Conservation (phyloP, 1,140 invertebrate species). For the Ostrea denselamellosa region DNA sequence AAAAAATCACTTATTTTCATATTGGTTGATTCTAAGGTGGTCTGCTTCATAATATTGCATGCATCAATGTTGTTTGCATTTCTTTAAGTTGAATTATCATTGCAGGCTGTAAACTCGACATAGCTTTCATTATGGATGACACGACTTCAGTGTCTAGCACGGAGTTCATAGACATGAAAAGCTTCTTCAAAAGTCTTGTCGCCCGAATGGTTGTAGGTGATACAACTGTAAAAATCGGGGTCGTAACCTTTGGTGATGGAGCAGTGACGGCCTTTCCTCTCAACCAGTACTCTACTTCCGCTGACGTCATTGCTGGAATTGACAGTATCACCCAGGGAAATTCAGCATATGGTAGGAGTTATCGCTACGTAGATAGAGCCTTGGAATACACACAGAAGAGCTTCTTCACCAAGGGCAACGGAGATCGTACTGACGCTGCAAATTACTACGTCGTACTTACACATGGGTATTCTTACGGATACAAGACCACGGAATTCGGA, state of each 20-base stretch:
- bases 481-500: not conserved
- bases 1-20: no score
- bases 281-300: not conserved
- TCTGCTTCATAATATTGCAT: not conserved
- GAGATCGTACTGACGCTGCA: not conserved
- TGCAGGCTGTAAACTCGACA: conserved; percentile 1
- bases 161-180: not conserved
- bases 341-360: not conserved
- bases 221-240: not conserved
- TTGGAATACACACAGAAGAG: not conserved
- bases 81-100: not conserved
- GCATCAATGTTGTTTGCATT: not conserved
- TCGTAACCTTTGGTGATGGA: not conserved
- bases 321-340: not conserved
- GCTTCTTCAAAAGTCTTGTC: not conserved
- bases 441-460: not conserved
- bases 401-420: not conserved
- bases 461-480: not conserved
- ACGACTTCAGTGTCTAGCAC: not conserved
- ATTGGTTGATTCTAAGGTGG: not conserved
- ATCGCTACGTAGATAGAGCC: not conserved
- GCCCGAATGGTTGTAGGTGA: not conserved
- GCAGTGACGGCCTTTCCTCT: not conserved
- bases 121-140: conserved; percentile 6
- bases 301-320: not conserved